These are phyloP conservation scores for Characodon lateralis DNA, from an alignment of 2,797 vertebrate species.

Conservation along the genomic window DNA sequence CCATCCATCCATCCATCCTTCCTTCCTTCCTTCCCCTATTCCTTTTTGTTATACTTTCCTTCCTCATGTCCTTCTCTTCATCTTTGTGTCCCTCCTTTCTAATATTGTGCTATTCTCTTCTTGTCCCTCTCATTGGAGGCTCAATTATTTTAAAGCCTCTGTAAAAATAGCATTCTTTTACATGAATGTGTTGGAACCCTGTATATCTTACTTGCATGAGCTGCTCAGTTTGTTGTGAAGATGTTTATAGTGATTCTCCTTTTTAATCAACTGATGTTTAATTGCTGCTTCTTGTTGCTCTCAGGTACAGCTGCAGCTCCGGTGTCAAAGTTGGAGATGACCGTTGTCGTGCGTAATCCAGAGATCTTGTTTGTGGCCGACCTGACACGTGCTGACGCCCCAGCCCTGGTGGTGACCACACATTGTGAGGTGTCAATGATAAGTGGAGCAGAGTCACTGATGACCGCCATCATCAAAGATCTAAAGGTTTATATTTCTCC, in stretches of 20 bases:
- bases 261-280: not conserved
- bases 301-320: slow-evolving; percentile 73
- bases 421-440: slow-evolving; percentile 90
- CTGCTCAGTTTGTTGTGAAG: not conserved
- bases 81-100: not conserved
- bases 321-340: slow-evolving; percentile 86
- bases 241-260: not conserved
- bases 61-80: too few relatives aligned
- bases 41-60: not conserved
- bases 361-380: slow-evolving; percentile 98
- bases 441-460: slow-evolving; percentile 78
- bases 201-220: not conserved
- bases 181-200: not conserved
- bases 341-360: slow-evolving; percentile 89
- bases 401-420: slow-evolving; percentile 91
- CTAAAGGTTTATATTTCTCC: slow-evolving; percentile 76
- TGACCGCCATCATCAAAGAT: slow-evolving; percentile 89
- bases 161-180: not conserved
- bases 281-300: slow-evolving; percentile 25
- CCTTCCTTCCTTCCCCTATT: not conserved
- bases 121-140: too few relatives aligned
- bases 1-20: too few relatives aligned
- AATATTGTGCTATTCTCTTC: too few relatives aligned
- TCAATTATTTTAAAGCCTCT: too few relatives aligned
- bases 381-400: slow-evolving; percentile 91